Evolutionary conservation across 1,140 invertebrate species (phyloP).

Genomic region (Phthorimaea operculella): DNA sequence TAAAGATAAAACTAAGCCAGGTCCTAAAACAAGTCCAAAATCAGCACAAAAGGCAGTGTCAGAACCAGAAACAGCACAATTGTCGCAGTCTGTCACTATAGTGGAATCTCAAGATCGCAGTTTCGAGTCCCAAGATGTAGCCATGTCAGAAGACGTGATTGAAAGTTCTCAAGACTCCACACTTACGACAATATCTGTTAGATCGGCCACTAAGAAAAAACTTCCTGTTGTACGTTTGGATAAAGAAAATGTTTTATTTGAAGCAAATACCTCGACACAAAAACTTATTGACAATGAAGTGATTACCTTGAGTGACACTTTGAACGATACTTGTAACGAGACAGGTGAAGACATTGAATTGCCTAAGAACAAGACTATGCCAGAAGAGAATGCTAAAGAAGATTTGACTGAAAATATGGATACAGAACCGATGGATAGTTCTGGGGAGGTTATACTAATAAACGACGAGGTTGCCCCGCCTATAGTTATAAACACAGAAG

Average conservation of each 20-base stretch:
- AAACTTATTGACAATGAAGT: slow-evolving; percentile 3
- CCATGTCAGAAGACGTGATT: slow-evolving; percentile 58
- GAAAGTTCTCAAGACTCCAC: slow-evolving; percentile 66
- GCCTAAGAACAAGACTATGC: slow-evolving; percentile 36
- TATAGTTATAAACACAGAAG: slow-evolving; percentile 21
- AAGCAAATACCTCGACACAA: not conserved
- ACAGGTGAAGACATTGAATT: slow-evolving; percentile 40
- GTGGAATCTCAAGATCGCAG: slow-evolving; percentile 6
- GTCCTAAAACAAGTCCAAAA: slow-evolving; percentile 17
- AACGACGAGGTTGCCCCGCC: slow-evolving; percentile 20
- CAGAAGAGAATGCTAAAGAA: slow-evolving; percentile 20
- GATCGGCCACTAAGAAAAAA: slow-evolving; percentile 31
- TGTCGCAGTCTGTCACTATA: not conserved
- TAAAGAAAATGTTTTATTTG: not conserved
- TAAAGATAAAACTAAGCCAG: slow-evolving; percentile 20
- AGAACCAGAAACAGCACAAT: not conserved
- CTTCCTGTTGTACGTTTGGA: slow-evolving; percentile 24
- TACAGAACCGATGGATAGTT: slow-evolving; percentile 30
- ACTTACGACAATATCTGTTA: slow-evolving; percentile 43
- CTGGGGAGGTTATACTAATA: slow-evolving; percentile 29
- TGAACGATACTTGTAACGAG: slow-evolving; percentile 6
- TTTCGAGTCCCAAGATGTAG: slow-evolving; percentile 19
- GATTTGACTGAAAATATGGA: slow-evolving; percentile 52
- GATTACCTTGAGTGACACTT: not conserved
- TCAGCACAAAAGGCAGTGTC: not conserved